Conservation (phyloP, 2,888 invertebrate genomes). For the Augochlorella aurata region DNA sequence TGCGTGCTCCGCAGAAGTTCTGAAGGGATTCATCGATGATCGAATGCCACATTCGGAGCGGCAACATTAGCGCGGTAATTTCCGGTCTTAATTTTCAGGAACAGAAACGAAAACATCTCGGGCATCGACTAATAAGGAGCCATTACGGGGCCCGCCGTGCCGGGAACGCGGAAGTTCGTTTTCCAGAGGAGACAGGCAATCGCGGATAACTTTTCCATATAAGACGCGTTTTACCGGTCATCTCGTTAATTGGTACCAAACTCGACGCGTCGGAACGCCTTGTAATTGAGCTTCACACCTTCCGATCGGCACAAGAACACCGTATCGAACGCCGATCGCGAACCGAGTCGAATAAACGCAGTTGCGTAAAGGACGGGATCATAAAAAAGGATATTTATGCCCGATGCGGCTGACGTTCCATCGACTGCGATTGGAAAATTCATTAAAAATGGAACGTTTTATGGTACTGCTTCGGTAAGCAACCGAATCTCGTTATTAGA, state of each 20-base stretch:
- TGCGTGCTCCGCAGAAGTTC: neutral
- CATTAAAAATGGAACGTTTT: neutral
- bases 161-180: conserved; percentile 39
- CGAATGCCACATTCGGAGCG: neutral
- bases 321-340: conserved; percentile 37
- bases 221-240: conserved; percentile 28
- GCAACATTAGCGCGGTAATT: neutral
- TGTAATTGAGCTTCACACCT: conserved; percentile 44
- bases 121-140: neutral
- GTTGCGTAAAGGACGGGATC: conserved; percentile 29
- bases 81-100: neutral
- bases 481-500: neutral
- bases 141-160: neutral
- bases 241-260: conserved; percentile 63
- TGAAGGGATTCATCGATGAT: neutral
- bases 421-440: neutral
- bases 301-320: conserved; percentile 22
- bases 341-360: conserved; percentile 43
- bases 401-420: neutral
- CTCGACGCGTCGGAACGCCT: conserved; percentile 30
- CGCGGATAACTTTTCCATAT: conserved; percentile 46
- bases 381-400: conserved; percentile 22
- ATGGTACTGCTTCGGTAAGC: neutral
- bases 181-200: conserved; percentile 31
- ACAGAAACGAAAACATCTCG: conserved; percentile 25